Evolutionary conservation across 2,888 invertebrate genomes (phyloP), one percentile per base, ranked within the genome.

Genomic region (Agapetus fuscipes): DNA sequence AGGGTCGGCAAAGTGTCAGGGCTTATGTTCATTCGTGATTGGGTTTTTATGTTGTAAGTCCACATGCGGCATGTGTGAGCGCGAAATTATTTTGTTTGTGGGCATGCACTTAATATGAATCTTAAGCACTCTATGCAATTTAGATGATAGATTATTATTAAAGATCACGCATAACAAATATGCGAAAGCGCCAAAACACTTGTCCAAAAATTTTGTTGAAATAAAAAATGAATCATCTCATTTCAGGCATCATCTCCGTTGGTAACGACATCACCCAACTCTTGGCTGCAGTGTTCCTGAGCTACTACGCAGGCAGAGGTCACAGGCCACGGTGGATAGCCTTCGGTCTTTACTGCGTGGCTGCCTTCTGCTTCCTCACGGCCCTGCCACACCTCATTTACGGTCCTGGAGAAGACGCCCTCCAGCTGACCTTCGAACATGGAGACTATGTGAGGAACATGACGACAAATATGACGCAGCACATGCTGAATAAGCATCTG

Each of bases 301-400:
- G 78, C 45, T 82, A 82, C 53, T 81, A 81, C 54, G 80, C 78
- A 13, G 80, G 80, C 44, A 71, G 73, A 52, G 78, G 80, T 27
- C 80, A 82, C 60, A 66, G 82, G 44, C 83, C 84, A 2, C 61
- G 80, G 51, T 82, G 82, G 81, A 79, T 83, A 54, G 79, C 80
- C 3, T 63, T 78, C 45, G 71, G 72, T 20, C 56, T 73, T 13
- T 61, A 73, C 37, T 71, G 72, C 3, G 74, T 77, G 15, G 78
- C 80, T 1, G 53, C 74, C 3, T 81, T 78, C 55, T 81, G 81
- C 53, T 60, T 80, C 39, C 54, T 82, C 52, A 78, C 78, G 34
- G 77, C 78, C 34, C 57, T 79, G 10, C 81, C 81, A 1, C 81
- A 82, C 53, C 72, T 80, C 47, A 58, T 82, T 1, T 81, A 80